Evolutionary conservation across 1,140 invertebrate species (phyloP).

Genomic region (Schmidtea mediterranea): DNA sequence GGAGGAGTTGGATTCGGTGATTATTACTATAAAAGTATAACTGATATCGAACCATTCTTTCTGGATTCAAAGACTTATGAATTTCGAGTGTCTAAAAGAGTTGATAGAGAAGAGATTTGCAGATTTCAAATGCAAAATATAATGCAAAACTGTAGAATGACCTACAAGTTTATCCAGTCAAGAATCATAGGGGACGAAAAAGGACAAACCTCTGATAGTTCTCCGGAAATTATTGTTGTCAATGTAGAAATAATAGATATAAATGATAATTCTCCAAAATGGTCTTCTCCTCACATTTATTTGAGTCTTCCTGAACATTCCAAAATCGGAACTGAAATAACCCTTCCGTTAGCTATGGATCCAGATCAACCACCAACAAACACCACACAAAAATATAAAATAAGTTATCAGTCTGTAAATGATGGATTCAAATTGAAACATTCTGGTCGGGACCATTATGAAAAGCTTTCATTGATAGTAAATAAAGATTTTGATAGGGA

Average conservation of each 20-base stretch:
- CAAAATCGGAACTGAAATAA: background rate
- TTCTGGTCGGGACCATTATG: background rate
- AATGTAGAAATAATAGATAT: background rate
- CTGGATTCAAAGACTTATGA: too few species aligned
- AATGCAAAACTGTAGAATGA: too few species aligned
- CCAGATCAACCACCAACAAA: background rate
- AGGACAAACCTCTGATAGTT: too few species aligned
- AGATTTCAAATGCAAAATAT: too few species aligned
- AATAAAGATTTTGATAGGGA: background rate
- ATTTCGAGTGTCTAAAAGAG: too few species aligned
- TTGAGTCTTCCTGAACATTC: background rate
- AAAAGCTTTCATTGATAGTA: background rate
- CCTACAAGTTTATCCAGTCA: too few species aligned
- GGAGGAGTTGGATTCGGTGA: too few species aligned
- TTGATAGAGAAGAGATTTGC: too few species aligned
- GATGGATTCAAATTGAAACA: background rate
- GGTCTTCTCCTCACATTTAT: background rate
- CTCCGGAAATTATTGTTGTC: background rate
- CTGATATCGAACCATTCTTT: too few species aligned
- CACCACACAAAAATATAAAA: background rate
- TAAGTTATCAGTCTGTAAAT: background rate
- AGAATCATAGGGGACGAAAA: too few species aligned
- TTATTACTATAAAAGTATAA: too few species aligned
- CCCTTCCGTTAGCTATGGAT: background rate
- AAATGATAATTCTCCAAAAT: background rate